Percentiles rank a stretch among this genome's conserved stretches.
These are phyloP conservation scores for Streptopelia turtur DNA, from an alignment of 2,797 vertebrate species.

Conservation along the genomic window DNA sequence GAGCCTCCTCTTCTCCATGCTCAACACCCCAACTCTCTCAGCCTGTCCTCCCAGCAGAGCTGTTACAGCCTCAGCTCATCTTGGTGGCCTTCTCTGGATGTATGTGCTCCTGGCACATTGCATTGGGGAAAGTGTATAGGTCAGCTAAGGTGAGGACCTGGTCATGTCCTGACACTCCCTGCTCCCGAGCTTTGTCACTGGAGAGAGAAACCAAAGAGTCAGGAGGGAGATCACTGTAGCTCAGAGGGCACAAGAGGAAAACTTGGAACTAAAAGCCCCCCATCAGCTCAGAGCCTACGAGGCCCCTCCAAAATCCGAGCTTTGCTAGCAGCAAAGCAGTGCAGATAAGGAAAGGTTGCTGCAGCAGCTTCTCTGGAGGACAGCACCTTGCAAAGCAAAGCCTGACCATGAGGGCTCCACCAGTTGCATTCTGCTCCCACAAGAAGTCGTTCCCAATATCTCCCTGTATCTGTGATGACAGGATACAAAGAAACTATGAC, in stretches of 20 bases:
- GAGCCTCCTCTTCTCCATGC: no score
- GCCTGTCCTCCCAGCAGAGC: no score
- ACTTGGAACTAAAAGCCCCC: neutral
- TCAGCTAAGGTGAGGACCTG: neutral
- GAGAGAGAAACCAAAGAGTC: neutral
- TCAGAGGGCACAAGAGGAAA: neutral
- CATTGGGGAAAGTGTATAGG: neutral
- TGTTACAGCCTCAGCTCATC: no score
- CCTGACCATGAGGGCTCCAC: neutral
- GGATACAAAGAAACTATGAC: neutral
- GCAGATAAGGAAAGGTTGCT: neutral
- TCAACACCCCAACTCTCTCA: no score
- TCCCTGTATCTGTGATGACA: neutral
- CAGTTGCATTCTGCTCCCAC: accelerated
- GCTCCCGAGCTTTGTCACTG: neutral
- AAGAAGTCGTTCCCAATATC: neutral
- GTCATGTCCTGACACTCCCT: neutral
- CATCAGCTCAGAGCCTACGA: neutral
- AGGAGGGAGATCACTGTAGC: neutral
- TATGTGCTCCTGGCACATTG: neutral
- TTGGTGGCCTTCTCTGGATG: neutral
- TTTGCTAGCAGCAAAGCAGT: neutral
- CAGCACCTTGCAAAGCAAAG: neutral
- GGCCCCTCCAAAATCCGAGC: accelerated
- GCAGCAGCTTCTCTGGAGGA: neutral